Conservation (phyloP, 1,140 invertebrate species). For the Neodiprion virginianus region DNA sequence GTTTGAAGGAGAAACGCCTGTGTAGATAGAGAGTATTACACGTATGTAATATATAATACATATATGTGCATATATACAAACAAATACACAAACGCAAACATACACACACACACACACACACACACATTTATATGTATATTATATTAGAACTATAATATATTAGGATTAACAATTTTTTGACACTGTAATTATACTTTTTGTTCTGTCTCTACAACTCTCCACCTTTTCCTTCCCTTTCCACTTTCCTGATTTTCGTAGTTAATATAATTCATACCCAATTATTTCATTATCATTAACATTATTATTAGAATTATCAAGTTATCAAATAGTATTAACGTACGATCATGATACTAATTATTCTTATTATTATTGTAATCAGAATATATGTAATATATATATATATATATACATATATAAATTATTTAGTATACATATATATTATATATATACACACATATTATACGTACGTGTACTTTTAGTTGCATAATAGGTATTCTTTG, state of each 20-base stretch:
- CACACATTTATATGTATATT: constrained; percentile 17
- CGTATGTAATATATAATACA: not conserved
- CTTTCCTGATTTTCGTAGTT: too few relatives aligned
- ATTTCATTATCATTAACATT: not conserved
- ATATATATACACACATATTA: not conserved
- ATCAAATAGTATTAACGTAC: not conserved
- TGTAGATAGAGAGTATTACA: not conserved
- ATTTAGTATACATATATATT: not conserved
- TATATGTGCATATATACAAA: not conserved
- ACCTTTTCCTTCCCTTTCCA: not conserved
- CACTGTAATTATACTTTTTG: too few relatives aligned
- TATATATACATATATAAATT: not conserved
- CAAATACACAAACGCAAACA: not conserved
- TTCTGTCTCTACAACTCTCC: too few relatives aligned
- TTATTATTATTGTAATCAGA: not conserved
- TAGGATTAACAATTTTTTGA: too few relatives aligned
- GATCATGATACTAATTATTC: too few relatives aligned
- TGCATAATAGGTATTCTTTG: constrained; percentile 14
- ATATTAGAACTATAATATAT: too few relatives aligned
- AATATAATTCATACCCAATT: not conserved
- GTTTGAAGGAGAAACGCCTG: too few relatives aligned
- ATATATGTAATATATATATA: constrained; percentile 6
- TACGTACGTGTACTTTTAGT: not conserved
- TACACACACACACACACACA: not conserved
- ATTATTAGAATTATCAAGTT: not conserved